Conservation (phyloP, 2,113 vertebrate species). For the Capreolus pygargus region DNA sequence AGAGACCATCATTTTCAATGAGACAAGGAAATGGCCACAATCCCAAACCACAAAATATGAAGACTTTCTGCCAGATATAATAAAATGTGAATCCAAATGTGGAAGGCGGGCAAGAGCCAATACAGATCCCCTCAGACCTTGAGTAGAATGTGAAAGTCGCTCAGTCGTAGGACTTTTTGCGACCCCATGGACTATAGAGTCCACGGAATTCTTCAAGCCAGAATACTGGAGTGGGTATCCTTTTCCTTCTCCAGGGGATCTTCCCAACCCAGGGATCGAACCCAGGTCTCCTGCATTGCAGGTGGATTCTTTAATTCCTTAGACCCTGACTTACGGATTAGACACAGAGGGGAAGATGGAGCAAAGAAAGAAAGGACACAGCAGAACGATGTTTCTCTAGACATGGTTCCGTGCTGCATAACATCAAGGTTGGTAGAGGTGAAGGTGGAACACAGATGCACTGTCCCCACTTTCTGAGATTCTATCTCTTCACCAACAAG, state of each 20-base stretch:
- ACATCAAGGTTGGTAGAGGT: accelerated
- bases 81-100: background rate
- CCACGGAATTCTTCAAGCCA: background rate
- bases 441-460: accelerated
- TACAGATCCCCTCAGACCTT: background rate
- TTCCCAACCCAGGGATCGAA: background rate
- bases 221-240: background rate
- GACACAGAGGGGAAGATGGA: background rate
- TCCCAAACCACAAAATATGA: background rate
- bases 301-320: background rate
- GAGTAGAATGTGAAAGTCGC: background rate
- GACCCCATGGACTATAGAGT: background rate
- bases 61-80: background rate
- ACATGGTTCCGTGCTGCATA: accelerated
- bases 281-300: background rate
- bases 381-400: background rate
- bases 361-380: background rate
- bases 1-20: background rate
- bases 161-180: background rate
- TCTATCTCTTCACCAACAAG: background rate
- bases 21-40: background rate
- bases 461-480: background rate
- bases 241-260: background rate
- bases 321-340: background rate
- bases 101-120: background rate